A percentile compares a stretch with the other conserved stretches of the same genome.
These are phyloP conservation scores for Hyla sarda DNA, from an alignment of 2,113 vertebrate genomes.

Conservation along the genomic window DNA sequence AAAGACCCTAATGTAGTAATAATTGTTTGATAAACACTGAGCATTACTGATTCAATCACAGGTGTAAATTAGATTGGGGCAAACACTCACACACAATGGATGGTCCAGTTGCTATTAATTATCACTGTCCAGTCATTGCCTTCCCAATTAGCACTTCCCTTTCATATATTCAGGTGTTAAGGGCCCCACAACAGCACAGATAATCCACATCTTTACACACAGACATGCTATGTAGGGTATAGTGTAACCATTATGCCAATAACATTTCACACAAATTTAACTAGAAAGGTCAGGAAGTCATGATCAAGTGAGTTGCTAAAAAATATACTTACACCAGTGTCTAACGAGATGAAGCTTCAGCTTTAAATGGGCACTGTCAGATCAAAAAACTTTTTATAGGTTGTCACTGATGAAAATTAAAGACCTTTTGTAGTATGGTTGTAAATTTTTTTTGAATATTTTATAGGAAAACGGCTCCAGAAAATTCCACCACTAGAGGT, in stretches of 20 bases:
- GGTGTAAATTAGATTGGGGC: not conserved
- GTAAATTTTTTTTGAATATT: too few relatives aligned
- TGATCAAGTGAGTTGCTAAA: not conserved
- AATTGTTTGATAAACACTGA: not conserved
- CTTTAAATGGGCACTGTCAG: too few relatives aligned
- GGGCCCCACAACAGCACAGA: not conserved
- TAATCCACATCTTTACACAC: not conserved
- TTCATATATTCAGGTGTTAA: not conserved
- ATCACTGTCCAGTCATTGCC: not conserved
- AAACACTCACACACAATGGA: not conserved
- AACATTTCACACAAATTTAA: not conserved
- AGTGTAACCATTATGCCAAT: not conserved
- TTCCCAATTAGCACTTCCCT: slow-evolving; percentile 27
- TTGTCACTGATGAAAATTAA: too few relatives aligned
- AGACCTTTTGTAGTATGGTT: too few relatives aligned
- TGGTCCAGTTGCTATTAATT: slow-evolving; percentile 19
- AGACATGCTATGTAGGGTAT: not conserved
- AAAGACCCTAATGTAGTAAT: not conserved
- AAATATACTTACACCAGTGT: not conserved
- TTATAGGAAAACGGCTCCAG: too few relatives aligned
- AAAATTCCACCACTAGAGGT: too few relatives aligned
- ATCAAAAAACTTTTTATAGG: too few relatives aligned
- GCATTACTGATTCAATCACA: not conserved
- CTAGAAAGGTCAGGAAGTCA: not conserved
- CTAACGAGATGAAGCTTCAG: not conserved